Evolutionary conservation across 2,888 invertebrate species (phyloP), one percentile per base, ranked within the genome.

Genomic region (Leptinotarsa peninsularis): DNA sequence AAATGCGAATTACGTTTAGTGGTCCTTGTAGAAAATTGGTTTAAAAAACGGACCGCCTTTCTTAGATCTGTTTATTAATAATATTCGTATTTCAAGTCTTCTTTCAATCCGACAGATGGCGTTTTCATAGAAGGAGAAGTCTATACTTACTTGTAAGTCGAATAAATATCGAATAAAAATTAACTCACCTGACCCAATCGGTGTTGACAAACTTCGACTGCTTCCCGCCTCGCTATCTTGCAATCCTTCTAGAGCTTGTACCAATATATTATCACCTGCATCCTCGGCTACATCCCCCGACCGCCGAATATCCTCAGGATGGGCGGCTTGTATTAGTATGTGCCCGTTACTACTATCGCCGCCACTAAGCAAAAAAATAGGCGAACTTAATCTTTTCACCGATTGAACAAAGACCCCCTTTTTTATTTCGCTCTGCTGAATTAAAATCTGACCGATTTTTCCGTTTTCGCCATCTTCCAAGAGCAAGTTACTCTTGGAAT

Each of bases 371-470:
- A 88, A 81, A 52, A 88, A 84, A 73, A 88, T 88, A 68, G 88
- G 88, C 58, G 87, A 85, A 81, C 84, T 72, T 83, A 86, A 74
- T 72, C 88, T 82, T 81, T 88, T 88, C 56, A 88, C 86, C 75
- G 88, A 87, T 75, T 88, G 88, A 74, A 88, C 82, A 58, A 88
- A 81, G 7, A 88, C 86, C 13, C 86, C 87, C 73, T 87, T 87
- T 72, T 84, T 84, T 49, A 87, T 81, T 58, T 81, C 83, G 78
- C 85, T 85, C 80, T 88, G 88, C 77, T 88, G 87, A 72, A 88
- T 84, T 74, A 87, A 83, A 73, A 88, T 85, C 81, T 88, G 87
- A 14, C 87, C 86, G 63, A 83, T 78, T 73, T 87, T 87, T 10
- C 84, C 83, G 50, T 85, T 84, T 73, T 82, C 83, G 60, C 78